These are phyloP conservation scores for Hyaena hyaena DNA, from an alignment of 2,113 vertebrate species.

Conservation along the genomic window DNA sequence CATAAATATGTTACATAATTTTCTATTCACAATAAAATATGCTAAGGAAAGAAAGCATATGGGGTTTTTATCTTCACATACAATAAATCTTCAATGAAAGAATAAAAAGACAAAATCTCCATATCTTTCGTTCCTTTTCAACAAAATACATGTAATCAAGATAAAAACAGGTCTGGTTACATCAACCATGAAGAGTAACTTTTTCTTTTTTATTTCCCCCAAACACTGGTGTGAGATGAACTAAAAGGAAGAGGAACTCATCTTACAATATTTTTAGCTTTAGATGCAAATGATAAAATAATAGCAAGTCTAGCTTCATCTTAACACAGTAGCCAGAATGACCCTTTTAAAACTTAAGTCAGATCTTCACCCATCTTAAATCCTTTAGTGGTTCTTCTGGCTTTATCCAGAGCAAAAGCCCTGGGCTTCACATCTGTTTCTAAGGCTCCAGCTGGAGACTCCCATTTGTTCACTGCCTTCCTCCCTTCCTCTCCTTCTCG, in stretches of 20 bases:
- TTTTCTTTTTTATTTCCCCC: not conserved
- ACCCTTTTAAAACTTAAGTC: not conserved
- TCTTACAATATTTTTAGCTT: slow-evolving; percentile 52
- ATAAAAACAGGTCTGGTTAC: not conserved
- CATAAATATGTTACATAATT: not conserved
- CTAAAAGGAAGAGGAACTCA: slow-evolving; percentile 60
- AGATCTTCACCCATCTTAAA: not conserved
- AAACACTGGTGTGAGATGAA: slow-evolving; percentile 17
- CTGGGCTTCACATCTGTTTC: not conserved
- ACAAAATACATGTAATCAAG: not conserved
- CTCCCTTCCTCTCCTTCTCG: not conserved
- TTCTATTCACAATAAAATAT: not conserved
- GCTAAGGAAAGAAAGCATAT: not conserved
- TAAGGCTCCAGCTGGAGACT: not conserved
- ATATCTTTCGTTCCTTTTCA: not conserved
- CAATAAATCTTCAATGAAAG: not conserved
- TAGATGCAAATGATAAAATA: slow-evolving; percentile 55
- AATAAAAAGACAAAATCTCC: not conserved
- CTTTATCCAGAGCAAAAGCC: not conserved
- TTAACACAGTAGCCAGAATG: not conserved
- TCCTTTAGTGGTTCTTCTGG: not conserved
- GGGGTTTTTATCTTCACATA: not conserved
- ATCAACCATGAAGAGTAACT: slow-evolving; percentile 26
- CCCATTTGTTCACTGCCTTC: not conserved
- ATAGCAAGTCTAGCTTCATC: not conserved